Evolutionary conservation across 1,140 invertebrate genomes (phyloP), one percentile per base, ranked within the genome.

Genomic region (Dendroctonus valens): DNA sequence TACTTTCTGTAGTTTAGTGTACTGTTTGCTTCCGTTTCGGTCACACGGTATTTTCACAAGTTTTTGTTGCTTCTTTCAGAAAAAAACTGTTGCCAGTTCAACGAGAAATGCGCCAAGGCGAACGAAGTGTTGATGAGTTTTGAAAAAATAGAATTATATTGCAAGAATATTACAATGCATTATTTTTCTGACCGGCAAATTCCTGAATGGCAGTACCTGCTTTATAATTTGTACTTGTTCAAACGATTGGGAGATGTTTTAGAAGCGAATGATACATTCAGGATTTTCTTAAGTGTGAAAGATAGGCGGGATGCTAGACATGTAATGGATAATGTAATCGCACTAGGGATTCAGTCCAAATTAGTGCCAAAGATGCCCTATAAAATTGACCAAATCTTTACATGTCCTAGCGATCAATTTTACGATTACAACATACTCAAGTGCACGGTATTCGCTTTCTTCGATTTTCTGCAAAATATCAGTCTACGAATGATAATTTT

Each of bases 361-460:
- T 73, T 91, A n/a, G 75, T 87, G 63, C 83, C 85, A 46, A 86
- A 87, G 4, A 74, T 92, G 55, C 88, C 88, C 6, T 77, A 87
- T 57, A 80, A 81, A 79, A 82, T 74, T 74, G 76, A 65, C 55
- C 69, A 11, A 74, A 68, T 66, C 74, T 75, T 54, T 15, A 14
- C 60, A 72, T 65, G 73, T 78, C 71, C 61, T 71, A 26, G 67
- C 73, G 57, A 67, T 75, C 53, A 72, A 69, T 62, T 68, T 75
- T 63, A 67, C 73, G 66, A 71, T 4, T 77, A 77, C 50, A 68
- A 72, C 51, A 63, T 76, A 67, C 65, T 79, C 15, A 74, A 73
- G 69, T 63, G 49, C 41, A 75, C 81, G 41, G 72, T 70, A 57
- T 75, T 79, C 74, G 78, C 77, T 51, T 66, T 73, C 11, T 68